Percentiles rank a stretch among this genome's conserved stretches.
These are phyloP conservation scores for Notodonta ziczac DNA, from an alignment of 2,888 invertebrate species.

Conservation along the genomic window DNA sequence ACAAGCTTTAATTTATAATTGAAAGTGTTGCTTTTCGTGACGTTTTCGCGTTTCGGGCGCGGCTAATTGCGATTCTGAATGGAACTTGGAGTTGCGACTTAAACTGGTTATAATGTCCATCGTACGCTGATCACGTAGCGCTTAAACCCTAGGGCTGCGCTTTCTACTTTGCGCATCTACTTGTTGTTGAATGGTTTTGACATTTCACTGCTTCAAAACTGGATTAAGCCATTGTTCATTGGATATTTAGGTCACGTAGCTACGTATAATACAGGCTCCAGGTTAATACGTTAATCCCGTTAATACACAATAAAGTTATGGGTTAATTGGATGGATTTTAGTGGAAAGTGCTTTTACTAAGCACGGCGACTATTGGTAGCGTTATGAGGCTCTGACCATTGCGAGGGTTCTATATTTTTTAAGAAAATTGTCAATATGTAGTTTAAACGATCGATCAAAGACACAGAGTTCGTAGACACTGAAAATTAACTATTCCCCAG, in stretches of 20 bases:
- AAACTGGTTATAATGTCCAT: conserved; percentile 66
- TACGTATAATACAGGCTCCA: conserved; percentile 12
- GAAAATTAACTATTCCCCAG: too few species aligned
- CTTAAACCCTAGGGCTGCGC: conserved; percentile 62
- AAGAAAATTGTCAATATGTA: too few species aligned
- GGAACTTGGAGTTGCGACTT: conserved; percentile 64
- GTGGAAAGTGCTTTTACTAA: background rate
- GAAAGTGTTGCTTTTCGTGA: conserved; percentile 55
- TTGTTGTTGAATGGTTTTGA: conserved; percentile 63
- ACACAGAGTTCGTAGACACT: too few species aligned
- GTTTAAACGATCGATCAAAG: too few species aligned
- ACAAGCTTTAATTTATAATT: conserved; percentile 48
- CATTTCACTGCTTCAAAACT: conserved; percentile 61
- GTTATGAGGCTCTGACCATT: too few species aligned
- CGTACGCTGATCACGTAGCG: conserved; percentile 68
- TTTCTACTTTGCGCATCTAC: conserved; percentile 58
- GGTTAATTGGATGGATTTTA: conserved; percentile 9
- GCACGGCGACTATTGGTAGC: too few species aligned
- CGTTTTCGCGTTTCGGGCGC: conserved; percentile 52
- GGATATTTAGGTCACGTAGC: conserved; percentile 27
- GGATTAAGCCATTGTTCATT: conserved; percentile 37
- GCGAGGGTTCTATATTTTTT: too few species aligned
- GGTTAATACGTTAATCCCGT: conserved; percentile 15
- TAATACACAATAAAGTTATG: conserved; percentile 19
- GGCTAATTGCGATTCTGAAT: conserved; percentile 74